Evolutionary conservation across 2,113 vertebrate genomes (phyloP).

Genomic region (Hypocryptadius cinnamomeus): DNA sequence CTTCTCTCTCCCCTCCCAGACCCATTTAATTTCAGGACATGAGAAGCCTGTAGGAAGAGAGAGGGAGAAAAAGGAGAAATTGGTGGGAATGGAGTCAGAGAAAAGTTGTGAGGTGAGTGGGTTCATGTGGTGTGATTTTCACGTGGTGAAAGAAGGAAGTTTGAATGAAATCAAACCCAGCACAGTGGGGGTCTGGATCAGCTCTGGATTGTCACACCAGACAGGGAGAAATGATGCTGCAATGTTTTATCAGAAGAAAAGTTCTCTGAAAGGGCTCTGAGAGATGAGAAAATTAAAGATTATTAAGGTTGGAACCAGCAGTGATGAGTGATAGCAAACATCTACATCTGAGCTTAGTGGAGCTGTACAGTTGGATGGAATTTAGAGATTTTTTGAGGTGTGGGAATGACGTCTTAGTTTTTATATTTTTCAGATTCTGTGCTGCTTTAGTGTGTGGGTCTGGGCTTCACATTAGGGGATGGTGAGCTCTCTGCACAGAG

Average conservation of each 20-base stretch:
- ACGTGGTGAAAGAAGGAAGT: background rate
- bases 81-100: accelerated
- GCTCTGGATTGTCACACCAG: background rate
- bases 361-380: background rate
- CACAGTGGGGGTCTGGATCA: background rate
- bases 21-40: background rate
- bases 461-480: background rate
- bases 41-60: background rate
- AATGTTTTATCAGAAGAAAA: background rate
- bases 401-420: background rate
- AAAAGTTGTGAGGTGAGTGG: background rate
- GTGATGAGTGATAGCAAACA: background rate
- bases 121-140: background rate
- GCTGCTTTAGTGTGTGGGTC: background rate
- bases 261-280: background rate
- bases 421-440: background rate
- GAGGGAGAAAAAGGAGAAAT: background rate
- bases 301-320: background rate
- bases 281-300: background rate
- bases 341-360: background rate
- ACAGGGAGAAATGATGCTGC: background rate
- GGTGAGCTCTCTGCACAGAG: background rate
- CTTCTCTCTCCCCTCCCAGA: background rate
- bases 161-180: background rate
- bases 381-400: background rate